Percentiles rank a stretch among this genome's conserved stretches.
Evolutionary conservation across 1,140 invertebrate species (phyloP).

Genomic region (Daktulosphaira vitifoliae): DNA sequence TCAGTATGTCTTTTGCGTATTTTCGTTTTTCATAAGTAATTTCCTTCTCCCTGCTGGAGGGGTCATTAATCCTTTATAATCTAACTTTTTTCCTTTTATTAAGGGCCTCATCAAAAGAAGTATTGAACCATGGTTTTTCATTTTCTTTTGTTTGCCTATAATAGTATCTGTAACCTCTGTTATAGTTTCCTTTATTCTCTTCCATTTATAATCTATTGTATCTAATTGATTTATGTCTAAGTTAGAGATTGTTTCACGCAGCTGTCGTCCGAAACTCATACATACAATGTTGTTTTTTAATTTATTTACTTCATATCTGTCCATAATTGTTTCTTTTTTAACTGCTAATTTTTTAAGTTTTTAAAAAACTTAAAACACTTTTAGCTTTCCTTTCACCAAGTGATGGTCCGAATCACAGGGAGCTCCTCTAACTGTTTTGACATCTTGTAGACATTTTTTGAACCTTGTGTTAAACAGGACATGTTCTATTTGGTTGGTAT

Average conservation of each 20-base stretch:
- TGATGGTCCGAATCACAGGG: background rate
- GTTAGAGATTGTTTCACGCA: background rate
- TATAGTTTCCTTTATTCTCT: no score
- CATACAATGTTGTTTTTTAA: background rate
- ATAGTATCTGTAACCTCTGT: no score
- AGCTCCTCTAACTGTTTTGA: background rate
- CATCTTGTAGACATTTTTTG: background rate
- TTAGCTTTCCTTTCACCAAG: background rate
- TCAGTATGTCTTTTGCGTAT: background rate
- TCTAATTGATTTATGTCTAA: no score
- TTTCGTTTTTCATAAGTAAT: constrained; percentile 5
- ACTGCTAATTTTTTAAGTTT: background rate
- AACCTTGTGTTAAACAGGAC: background rate
- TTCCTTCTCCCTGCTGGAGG: background rate
- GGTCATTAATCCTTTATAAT: background rate
- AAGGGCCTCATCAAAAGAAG: background rate
- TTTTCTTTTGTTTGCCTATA: no score
- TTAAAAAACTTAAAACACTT: no score
- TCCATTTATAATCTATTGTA: no score
- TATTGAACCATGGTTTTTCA: background rate
- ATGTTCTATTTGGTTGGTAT: background rate
- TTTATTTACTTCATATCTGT: background rate
- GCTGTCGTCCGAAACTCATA: background rate
- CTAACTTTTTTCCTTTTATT: constrained; percentile 1
- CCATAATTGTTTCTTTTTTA: background rate